Base-by-base conservation (phyloP, 2,888 invertebrate genomes). In the Agrypnus murinus region DNA sequence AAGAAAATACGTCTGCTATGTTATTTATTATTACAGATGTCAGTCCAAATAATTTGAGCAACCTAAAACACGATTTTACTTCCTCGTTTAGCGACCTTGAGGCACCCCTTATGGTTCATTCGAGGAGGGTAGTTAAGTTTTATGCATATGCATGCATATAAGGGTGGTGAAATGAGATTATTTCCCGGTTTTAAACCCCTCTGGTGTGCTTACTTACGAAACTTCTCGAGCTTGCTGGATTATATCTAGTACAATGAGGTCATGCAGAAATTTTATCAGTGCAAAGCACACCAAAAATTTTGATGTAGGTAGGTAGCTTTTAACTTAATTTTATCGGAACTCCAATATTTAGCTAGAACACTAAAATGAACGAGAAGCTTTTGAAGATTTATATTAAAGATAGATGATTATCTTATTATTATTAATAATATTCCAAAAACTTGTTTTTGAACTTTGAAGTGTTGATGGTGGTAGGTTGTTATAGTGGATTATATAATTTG, bases 141-240 rank as follows among this genome's bases (percentile, higher is more conserved):
- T 63, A 64, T 69, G 62, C 69, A 69, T 69, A 69, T 69, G 69
- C 57, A 69, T 55, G 53, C 32, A 55, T 36, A 34, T 34, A 57
- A 62, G 43, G 62, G 43, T 40, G 62, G 25, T 45, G 19, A 45
- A 34, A 57, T 57, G 57, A 57, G 45, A 65, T 45, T 57, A 32
- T 25, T 65, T 45, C 43, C 57, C 15, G 12, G n/a, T 63, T 17
- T 40, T 53, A 1, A 25, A 12, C 55, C 43, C 55, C 64, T 15
- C 38, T n/a, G 12, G 17, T 25, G 50, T 50, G 50, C 12, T 43
- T 50, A 31, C 50, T 50, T 50, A 31, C 50, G 25, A 50, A 50
- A 50, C 50, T 50, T 32, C 31, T 3, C 12, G 5, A 50, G 50
- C 32, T 25, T 45, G 19, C 31, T 7, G 12, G 50, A 32, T 43